A percentile compares a stretch with the other conserved stretches of the same genome.
Conservation (phyloP, 92 coral and sea anemone genomes). For the Zoanthus gigantus region DNA sequence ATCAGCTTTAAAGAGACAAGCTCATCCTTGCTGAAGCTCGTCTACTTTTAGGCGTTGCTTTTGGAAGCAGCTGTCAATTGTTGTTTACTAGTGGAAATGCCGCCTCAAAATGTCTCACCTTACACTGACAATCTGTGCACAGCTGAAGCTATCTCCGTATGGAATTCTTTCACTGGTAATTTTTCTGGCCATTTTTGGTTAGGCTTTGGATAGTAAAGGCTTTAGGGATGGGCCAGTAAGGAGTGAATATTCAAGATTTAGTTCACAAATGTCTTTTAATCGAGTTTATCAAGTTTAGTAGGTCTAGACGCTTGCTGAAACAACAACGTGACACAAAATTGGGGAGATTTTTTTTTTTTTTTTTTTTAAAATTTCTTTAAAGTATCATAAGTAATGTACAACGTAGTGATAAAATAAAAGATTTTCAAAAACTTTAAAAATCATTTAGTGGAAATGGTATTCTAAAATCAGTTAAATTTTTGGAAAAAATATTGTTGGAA, state of each 20-base stretch:
- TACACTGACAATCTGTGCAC: constrained; percentile 15
- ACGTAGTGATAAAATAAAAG: background rate
- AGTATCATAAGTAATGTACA: background rate
- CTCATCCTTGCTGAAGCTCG: constrained; percentile 23
- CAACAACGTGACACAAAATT: constrained; percentile 8
- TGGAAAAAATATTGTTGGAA: background rate
- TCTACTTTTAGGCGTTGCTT: constrained; percentile 27
- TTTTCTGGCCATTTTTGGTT: constrained; percentile 43
- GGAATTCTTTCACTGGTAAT: background rate
- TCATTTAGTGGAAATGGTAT: background rate
- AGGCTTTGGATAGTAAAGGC: background rate
- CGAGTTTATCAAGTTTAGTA: background rate
- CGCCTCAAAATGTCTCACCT: background rate
- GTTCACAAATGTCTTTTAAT: background rate
- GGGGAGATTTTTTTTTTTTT: no score
- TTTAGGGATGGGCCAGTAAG: constrained; percentile 19
- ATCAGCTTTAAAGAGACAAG: background rate
- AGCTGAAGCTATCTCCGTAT: constrained; percentile 22
- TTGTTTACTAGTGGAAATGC: background rate
- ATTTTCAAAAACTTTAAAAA: background rate
- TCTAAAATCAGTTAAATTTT: background rate
- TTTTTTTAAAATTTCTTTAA: background rate
- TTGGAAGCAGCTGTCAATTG: constrained; percentile 29
- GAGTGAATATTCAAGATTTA: background rate
- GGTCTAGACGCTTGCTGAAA: constrained; percentile 29